Base-by-base conservation (phyloP, 2,888 invertebrate genomes). In the Synanthedon formicaeformis region DNA sequence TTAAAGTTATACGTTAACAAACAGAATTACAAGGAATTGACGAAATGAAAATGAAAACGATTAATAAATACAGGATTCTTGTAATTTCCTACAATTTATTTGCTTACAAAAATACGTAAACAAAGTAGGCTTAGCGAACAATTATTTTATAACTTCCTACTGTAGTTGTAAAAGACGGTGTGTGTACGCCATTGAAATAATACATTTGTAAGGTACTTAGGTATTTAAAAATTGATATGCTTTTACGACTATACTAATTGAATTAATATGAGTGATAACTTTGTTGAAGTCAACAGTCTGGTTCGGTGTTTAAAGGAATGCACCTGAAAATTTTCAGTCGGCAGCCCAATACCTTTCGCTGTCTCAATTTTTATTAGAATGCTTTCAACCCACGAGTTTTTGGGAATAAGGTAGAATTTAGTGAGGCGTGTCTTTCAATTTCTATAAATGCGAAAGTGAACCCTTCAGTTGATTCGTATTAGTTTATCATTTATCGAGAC, bases 261-360 rank as follows among this genome's bases (percentile, higher is more conserved):
- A 13, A 45, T 45, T 45, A 45, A 45, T 34, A 45, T 45, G 45
- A 5, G 13, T 45, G 45, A 45, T 45, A 45, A 45, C 45, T 45
- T 6, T 45, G 12, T 45, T 45, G 45, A 45, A 45, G 45, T 45
- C 6, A 45, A 45, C 45, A 45, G 45, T 45, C 45, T 45, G 45
- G 13, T 45, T 45, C 45, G 14, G 45, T 45, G n/a, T 45, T 45
- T 18, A 23, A 49, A 16, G 23, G 49, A 16, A 49, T 49, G 49
- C 14, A 18, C 49, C 49, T 16, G 23, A 49, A 34, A 41, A 51
- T 53, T 41, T 55, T 51, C 48, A 13, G 50, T 50, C 40, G 51
- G 50, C 13, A 40, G 18, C 13, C 41, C 58, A 13, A 63, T 52
- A 62, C 67, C 61, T 70, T 69, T 66, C 57, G 58, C 52, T 69